Evolutionary conservation across 2,888 invertebrate genomes (phyloP), one percentile per base, ranked within the genome.

Genomic region (Eupithecia abbreviata): DNA sequence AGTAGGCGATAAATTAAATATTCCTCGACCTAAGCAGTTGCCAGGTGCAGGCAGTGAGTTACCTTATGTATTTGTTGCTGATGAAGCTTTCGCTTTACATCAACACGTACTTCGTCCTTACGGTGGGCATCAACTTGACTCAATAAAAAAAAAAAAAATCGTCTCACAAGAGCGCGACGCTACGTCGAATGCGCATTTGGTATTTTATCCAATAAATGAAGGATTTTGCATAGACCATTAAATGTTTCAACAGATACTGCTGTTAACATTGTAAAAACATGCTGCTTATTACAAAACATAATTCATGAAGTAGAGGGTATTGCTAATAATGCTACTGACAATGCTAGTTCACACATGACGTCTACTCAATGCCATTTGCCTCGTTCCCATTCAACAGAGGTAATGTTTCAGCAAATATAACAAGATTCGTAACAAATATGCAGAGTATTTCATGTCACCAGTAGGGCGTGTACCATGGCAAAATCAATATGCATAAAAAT

Each of bases 361-460:
- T 82, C 80, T 75, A 81, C 81, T 80, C 80, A 81, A 82, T 78
- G 80, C 80, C 67, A 81, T 80, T 80, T 79, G 77, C 79, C 76
- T 79, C 77, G 77, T 73, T 73, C 67, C 67, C 49, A 73, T 73
- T 73, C 73, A 67, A 67, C 67, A 73, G 67, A 73, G 73, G 73
- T 73, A 73, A 67, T 73, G 82, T 79, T 82, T 41, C 65, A 65
- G 65, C 30, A 65, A 65, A 65, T 65, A 65, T 65, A n/a, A n/a
- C n/a, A n/a, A n/a, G 65, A 65, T 65, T 65, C 65, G 65, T 65
- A 30, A 80, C 79, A 81, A 80, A 80, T 82, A 76, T 80, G 81
- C 77, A 79, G 79, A 81, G 72, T 82, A n/a, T 82, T 82, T 83
- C 80, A 81, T 82, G 81, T 81, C 81, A 77, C 75, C 77, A 79